Conservation (phyloP, 2,888 invertebrate genomes). For the Netelia virgata region DNA sequence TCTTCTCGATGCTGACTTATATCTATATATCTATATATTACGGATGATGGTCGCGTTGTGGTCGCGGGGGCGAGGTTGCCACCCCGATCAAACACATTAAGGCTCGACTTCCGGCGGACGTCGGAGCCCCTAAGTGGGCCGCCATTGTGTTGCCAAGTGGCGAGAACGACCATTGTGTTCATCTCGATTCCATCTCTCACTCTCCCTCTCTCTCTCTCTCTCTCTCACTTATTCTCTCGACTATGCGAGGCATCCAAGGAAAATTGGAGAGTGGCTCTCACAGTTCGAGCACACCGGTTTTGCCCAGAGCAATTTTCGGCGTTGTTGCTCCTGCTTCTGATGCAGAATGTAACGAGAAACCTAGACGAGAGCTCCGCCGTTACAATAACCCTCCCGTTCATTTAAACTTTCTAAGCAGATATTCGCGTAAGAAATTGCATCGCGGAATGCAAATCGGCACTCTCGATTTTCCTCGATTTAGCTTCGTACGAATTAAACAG, state of each 20-base stretch:
- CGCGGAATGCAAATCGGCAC: conserved; percentile 1
- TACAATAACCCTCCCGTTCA: conserved; percentile 21
- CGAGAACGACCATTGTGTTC: conserved; percentile 73
- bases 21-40: conserved; percentile 41
- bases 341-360: background rate
- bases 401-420: conserved; percentile 43
- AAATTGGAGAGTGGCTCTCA: conserved; percentile 81
- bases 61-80: conserved; percentile 61
- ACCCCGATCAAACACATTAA: conserved; percentile 84
- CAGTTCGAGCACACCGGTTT: conserved; percentile 46
- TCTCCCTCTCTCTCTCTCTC: conserved; percentile 2
- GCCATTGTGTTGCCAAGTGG: conserved; percentile 76
- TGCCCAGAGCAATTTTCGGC: conserved; percentile 50
- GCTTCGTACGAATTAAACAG: no score
- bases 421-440: conserved; percentile 14
- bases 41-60: conserved; percentile 36
- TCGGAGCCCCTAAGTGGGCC: conserved; percentile 75
- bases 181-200: conserved; percentile 49
- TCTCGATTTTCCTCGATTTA: background rate
- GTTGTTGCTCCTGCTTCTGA: conserved; percentile 8
- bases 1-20: conserved; percentile 60
- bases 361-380: background rate
- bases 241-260: conserved; percentile 68
- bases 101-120: conserved; percentile 82
- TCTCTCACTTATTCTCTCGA: conserved; percentile 8